Percentiles rank a stretch among this genome's conserved stretches.
Conservation (phyloP, 2,888 invertebrate genomes). For the Microctonus hyperodae region DNA sequence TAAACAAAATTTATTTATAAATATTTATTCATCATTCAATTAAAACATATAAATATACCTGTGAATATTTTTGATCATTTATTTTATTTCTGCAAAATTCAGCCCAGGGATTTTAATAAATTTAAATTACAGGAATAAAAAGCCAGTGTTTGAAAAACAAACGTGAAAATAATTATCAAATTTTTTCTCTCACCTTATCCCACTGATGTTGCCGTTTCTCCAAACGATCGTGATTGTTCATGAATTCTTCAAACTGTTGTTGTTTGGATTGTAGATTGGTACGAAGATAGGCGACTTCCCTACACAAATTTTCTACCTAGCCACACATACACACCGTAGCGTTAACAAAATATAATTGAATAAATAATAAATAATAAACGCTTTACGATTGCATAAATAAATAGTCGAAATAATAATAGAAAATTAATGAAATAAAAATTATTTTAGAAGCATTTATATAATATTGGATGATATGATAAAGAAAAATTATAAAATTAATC, state of each 20-base stretch:
- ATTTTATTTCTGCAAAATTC: neutral
- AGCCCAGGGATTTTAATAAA: neutral
- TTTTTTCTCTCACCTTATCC: slow-evolving; percentile 56
- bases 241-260: slow-evolving; percentile 60
- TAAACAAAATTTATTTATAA: slow-evolving; percentile 36
- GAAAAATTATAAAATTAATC: slow-evolving; percentile 6
- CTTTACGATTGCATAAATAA: slow-evolving; percentile 15
- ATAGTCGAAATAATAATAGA: slow-evolving; percentile 8
- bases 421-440: slow-evolving; percentile 32
- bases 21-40: no score
- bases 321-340: slow-evolving; percentile 64
- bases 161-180: slow-evolving; percentile 7
- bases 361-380: slow-evolving; percentile 28
- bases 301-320: slow-evolving; percentile 64
- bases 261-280: slow-evolving; percentile 62
- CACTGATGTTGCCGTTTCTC: slow-evolving; percentile 51
- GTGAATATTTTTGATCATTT: no score
- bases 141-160: no score
- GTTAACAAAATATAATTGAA: slow-evolving; percentile 53
- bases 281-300: slow-evolving; percentile 62
- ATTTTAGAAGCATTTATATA: slow-evolving; percentile 5
- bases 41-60: no score
- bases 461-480: slow-evolving; percentile 4
- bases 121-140: neutral
- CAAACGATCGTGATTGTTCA: slow-evolving; percentile 55